phyloP scores from a whole-genome alignment of 2,797 vertebrate genomes.

The Synaphobranchus kaupii region DNA sequence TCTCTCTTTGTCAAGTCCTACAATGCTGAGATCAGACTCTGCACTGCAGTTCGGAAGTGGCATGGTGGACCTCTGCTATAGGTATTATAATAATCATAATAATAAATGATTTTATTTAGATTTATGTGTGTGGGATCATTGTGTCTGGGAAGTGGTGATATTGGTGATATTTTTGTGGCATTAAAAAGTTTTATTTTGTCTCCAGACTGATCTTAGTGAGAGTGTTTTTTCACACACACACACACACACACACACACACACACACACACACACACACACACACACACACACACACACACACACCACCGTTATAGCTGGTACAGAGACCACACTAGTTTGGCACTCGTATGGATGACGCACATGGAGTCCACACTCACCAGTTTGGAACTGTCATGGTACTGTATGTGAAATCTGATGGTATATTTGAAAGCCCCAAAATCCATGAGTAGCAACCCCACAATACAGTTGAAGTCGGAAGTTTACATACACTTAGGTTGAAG shows the following conservation, averaged over 20 bases:
- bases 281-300: neutral
- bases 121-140: slow-evolving; percentile 8
- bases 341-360: neutral
- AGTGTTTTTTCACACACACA: neutral
- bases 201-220: neutral
- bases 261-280: neutral
- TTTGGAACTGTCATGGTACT: no score
- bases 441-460: no score
- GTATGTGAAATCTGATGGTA: no score
- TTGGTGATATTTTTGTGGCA: slow-evolving; percentile 17
- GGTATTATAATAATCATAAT: slow-evolving; percentile 1
- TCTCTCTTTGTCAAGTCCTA: no score
- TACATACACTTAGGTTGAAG: no score
- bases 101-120: slow-evolving; percentile 11
- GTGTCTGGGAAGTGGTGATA: slow-evolving; percentile 1
- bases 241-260: no score
- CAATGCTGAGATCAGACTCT: no score
- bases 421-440: no score
- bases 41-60: neutral
- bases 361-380: neutral
- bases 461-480: no score
- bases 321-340: neutral
- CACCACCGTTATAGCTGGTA: slow-evolving; percentile 68
- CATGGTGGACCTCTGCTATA: slow-evolving; percentile 3
- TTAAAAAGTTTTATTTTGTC: slow-evolving; percentile 18